Evolutionary conservation across 1,140 invertebrate species (phyloP).

Genomic region (Diorhabda carinulata): DNA sequence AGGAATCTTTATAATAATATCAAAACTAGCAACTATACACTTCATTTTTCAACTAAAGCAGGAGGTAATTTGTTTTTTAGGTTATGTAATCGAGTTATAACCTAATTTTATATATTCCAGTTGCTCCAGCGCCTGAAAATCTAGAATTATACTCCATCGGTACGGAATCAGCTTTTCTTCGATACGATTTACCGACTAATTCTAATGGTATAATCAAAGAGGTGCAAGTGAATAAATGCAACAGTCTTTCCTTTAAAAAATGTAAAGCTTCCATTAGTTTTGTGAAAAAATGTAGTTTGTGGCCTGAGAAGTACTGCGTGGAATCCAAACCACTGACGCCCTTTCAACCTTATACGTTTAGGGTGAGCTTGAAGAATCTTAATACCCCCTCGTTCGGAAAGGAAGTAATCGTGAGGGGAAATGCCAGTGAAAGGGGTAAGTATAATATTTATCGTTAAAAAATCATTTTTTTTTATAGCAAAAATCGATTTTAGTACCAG

Average conservation of each 20-base stretch:
- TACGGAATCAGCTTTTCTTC: slow-evolving; percentile 25
- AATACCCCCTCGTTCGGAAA: slow-evolving; percentile 30
- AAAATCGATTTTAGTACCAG: slow-evolving; percentile 30
- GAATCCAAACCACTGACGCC: slow-evolving; percentile 31
- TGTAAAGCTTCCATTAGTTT: slow-evolving; percentile 25
- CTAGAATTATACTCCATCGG: slow-evolving; percentile 36
- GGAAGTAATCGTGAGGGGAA: slow-evolving; percentile 21
- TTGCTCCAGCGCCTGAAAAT: slow-evolving; percentile 31
- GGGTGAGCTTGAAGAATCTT: slow-evolving; percentile 31
- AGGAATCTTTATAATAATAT: slow-evolving; percentile 21
- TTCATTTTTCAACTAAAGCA: slow-evolving; percentile 31
- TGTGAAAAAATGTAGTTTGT: slow-evolving; percentile 30
- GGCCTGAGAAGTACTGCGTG: slow-evolving; percentile 32
- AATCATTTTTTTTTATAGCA: not conserved
- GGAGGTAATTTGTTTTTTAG: slow-evolving; percentile 27
- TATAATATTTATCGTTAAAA: slow-evolving; percentile 4
- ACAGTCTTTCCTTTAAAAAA: slow-evolving; percentile 30
- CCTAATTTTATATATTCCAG: slow-evolving; percentile 17
- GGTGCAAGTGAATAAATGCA: slow-evolving; percentile 30
- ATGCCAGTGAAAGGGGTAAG: slow-evolving; percentile 31
- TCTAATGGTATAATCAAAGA: slow-evolving; percentile 27
- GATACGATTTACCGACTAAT: slow-evolving; percentile 34
- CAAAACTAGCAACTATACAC: slow-evolving; percentile 14
- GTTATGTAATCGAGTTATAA: not conserved
- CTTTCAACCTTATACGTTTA: slow-evolving; percentile 29